Evolutionary conservation across 1,140 invertebrate genomes (phyloP).

Genomic region (Reticulitermes speratus): DNA sequence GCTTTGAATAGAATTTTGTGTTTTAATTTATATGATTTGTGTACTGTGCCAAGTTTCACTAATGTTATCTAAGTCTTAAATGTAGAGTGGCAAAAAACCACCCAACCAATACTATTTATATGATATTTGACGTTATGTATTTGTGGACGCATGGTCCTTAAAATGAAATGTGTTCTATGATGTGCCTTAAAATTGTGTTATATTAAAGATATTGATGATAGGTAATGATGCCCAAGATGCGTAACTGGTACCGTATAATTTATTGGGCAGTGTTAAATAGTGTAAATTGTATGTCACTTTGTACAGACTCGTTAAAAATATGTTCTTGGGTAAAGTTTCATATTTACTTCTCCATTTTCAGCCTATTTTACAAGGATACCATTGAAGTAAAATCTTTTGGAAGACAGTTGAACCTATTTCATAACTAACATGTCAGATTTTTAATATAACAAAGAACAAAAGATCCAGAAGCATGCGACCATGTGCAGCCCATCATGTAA

Average conservation of each 20-base stretch:
- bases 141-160: background rate
- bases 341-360: constrained; percentile 17
- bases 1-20: background rate
- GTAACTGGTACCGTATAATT: background rate
- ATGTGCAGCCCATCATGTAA: background rate
- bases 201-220: background rate
- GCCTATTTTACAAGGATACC: constrained; percentile 10
- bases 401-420: background rate
- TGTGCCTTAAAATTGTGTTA: background rate
- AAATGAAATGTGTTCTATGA: background rate
- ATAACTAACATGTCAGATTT: constrained; percentile 4
- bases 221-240: background rate
- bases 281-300: constrained; percentile 13
- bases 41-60: background rate
- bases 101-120: background rate
- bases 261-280: constrained; percentile 11
- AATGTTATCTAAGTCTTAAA: background rate
- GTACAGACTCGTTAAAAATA: background rate
- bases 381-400: background rate
- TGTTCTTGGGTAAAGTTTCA: background rate
- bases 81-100: background rate
- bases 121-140: background rate
- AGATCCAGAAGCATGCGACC: background rate
- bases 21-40: background rate
- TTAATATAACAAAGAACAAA: constrained; percentile 15